Percentiles rank a stretch among this genome's conserved stretches.
Evolutionary conservation across 1,140 invertebrate species (phyloP).

Genomic region (Drosophila dunni): DNA sequence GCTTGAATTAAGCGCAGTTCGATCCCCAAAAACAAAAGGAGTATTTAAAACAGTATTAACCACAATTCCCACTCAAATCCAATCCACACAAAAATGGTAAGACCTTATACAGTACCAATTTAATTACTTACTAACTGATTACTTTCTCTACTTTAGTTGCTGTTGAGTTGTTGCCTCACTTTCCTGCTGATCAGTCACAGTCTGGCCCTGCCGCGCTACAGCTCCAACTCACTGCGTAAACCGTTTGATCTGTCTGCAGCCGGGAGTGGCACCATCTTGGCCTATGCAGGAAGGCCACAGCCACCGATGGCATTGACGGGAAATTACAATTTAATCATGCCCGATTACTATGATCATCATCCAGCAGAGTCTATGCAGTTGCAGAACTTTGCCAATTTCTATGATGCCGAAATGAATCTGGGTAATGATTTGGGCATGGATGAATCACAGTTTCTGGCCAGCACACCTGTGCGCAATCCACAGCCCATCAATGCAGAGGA

Average conservation of each 20-base stretch:
- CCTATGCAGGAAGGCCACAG: constrained; percentile 63
- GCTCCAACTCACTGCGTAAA: constrained; percentile 20
- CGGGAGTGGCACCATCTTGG: constrained; percentile 46
- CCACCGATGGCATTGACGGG: constrained; percentile 49
- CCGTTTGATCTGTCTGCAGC: constrained; percentile 44
- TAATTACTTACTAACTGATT: no score
- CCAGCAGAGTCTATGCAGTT: constrained; percentile 74
- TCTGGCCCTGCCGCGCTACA: constrained; percentile 59
- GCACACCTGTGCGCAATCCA: constrained; percentile 56
- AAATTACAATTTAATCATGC: constrained; percentile 79
- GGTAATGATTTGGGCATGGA: constrained; percentile 73
- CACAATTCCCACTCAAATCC: constrained; percentile 1
- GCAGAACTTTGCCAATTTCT: constrained; percentile 77
- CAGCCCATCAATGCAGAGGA: constrained; percentile 61
- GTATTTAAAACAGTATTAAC: constrained; percentile 22
- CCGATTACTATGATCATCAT: constrained; percentile 77
- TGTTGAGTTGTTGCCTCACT: constrained; percentile 34
- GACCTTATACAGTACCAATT: not conserved
- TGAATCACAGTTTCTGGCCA: constrained; percentile 65
- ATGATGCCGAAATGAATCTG: constrained; percentile 59
- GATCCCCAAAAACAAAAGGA: constrained; percentile 2
- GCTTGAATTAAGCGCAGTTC: constrained; percentile 64
- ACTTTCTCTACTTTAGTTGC: constrained; percentile 14
- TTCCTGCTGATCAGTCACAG: constrained; percentile 18
- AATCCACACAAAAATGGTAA: constrained; percentile 62